Percentiles rank a stretch among this genome's conserved stretches.
phyloP scores from a whole-genome alignment of 2,797 vertebrate species.

The Amblyopsis hoosieri region DNA sequence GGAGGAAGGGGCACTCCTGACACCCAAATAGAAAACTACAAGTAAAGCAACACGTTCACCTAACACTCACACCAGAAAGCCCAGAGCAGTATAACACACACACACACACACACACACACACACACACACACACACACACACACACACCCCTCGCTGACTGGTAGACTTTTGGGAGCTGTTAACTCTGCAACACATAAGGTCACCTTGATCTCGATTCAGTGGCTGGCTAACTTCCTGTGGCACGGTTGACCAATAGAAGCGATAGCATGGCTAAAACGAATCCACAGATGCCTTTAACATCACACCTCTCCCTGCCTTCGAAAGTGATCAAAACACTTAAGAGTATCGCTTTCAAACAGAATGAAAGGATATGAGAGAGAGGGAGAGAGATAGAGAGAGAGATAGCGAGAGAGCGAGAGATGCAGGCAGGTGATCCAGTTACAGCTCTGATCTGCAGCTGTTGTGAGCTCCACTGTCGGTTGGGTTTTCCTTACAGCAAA shows the following conservation, averaged over 20 bases:
- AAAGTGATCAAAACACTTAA: slow-evolving; percentile 57
- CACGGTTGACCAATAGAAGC: slow-evolving; percentile 45
- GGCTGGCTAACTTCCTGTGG: slow-evolving; percentile 51
- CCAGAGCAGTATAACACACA: slow-evolving; percentile 35
- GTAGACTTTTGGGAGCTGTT: slow-evolving; percentile 39
- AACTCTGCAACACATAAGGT: slow-evolving; percentile 53
- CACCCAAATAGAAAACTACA: too few relatives aligned
- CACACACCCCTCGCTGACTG: slow-evolving; percentile 12
- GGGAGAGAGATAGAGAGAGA: slow-evolving; percentile 15
- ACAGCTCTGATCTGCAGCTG: slow-evolving; percentile 66
- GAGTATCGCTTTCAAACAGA: slow-evolving; percentile 73
- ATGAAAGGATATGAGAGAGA: slow-evolving; percentile 53
- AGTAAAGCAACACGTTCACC: too few relatives aligned
- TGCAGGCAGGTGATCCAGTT: slow-evolving; percentile 59
- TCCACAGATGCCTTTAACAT: slow-evolving; percentile 63
- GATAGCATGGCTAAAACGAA: slow-evolving; percentile 49
- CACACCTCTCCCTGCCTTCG: slow-evolving; percentile 49
- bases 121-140: slow-evolving; percentile 30
- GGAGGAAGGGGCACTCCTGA: too few relatives aligned
- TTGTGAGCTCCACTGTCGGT: slow-evolving; percentile 50
- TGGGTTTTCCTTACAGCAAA: slow-evolving; percentile 68
- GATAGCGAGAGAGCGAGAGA: slow-evolving; percentile 31
- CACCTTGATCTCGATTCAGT: slow-evolving; percentile 55
- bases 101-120: slow-evolving; percentile 32
- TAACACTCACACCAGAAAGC: slow-evolving; percentile 20